Evolutionary conservation across 2,113 vertebrate genomes (phyloP).

Genomic region (Anguilla japonica): DNA sequence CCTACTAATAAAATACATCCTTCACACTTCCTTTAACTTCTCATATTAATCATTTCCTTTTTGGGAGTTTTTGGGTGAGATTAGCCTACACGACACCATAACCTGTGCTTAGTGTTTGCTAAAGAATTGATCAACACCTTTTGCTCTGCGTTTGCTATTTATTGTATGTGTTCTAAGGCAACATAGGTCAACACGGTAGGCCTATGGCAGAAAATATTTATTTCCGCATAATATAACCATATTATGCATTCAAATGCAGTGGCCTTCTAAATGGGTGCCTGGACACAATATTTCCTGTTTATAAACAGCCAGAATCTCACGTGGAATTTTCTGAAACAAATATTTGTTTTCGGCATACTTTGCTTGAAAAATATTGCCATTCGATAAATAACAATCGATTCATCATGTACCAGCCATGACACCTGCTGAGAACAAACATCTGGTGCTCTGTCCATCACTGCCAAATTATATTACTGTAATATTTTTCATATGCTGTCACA

Average conservation of each 20-base stretch:
- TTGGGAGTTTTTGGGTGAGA: background rate
- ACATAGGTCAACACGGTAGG: too few species aligned
- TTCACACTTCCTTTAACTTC: background rate
- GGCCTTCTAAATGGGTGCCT: background rate
- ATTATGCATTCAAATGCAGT: background rate
- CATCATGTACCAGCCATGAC: constrained; percentile 21
- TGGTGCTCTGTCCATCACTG: background rate
- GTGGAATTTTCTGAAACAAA: constrained; percentile 8
- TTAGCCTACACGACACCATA: background rate
- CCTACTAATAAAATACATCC: background rate
- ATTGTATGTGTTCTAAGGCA: too few species aligned
- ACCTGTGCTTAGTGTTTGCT: background rate
- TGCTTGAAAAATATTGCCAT: constrained; percentile 25
- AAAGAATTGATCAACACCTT: too few species aligned
- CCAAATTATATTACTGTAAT: background rate
- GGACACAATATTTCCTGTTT: constrained; percentile 27
- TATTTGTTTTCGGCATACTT: constrained; percentile 18
- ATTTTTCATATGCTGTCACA: background rate
- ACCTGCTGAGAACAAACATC: background rate
- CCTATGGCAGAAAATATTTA: background rate
- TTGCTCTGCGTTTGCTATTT: too few species aligned
- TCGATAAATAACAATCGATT: constrained; percentile 21
- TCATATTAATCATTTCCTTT: constrained; percentile 9
- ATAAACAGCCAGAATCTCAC: constrained; percentile 6
- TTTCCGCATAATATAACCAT: background rate